Evolutionary conservation across 2,888 invertebrate genomes (phyloP), one percentile per base, ranked within the genome.

Genomic region (Nipponacmea schrenckii): DNA sequence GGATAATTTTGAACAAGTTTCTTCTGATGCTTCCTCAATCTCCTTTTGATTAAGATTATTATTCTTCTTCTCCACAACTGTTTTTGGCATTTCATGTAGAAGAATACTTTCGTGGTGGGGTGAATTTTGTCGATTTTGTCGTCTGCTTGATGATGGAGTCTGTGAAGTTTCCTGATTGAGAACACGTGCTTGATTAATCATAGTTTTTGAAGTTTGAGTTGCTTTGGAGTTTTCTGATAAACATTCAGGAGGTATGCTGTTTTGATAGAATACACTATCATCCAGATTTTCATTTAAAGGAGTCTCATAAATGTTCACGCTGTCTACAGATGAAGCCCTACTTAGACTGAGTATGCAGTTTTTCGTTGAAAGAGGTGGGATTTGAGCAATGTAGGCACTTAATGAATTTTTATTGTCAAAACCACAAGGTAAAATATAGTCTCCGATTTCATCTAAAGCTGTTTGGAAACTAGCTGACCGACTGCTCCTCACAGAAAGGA

Each of bases 391-490:
- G 68, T 71, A 67, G 62, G 70, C 68, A 20, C 72, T 70, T 46
- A 74, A 71, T 62, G 24, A 65, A 69, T 71, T 39, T 56, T 70
- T 67, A 31, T 46, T 65, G 67, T 71, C 73, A 44, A 63, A 20
- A 17, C 48, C 46, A 2, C 26, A 39, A 10, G 72, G 64, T 72
- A 74, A n/a, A 67, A 71, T 46, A 68, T 26, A 45, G 56, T 75
- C 74, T 45, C 69, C 64, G 24, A 67, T 64, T 26, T 75, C 71
- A 45, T 78, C 78, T 5, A 75, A 64, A n/a, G 78, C 79, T 1
- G 77, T 77, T 24, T 77, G 71, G 64, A 75, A 80, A 27, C 76
- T 78, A 8, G 71, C 74, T 2, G 80, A 78, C 12, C 73, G 68
- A 39, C 73, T 73, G 64, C 77, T 73, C 20, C 66, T 76, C 72